These are phyloP conservation scores for Pheosia tremula DNA, from an alignment of 2,888 invertebrate species.

Conservation along the genomic window DNA sequence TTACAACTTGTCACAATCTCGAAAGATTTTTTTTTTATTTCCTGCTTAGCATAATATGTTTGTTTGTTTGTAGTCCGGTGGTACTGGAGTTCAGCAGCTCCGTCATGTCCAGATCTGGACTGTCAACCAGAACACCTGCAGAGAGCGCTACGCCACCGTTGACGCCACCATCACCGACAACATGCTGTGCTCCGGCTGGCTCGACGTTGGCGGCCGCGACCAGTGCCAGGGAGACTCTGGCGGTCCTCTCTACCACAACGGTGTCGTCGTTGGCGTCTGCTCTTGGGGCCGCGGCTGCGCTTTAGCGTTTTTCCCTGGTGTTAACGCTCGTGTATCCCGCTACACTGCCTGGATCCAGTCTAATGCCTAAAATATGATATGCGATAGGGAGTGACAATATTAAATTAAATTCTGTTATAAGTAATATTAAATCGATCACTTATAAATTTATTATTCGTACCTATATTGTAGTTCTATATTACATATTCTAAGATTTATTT, in stretches of 20 bases:
- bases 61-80: conserved; percentile 29
- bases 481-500: no score
- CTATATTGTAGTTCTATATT: no score
- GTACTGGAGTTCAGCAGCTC: conserved; percentile 42
- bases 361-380: conserved; percentile 27
- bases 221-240: conserved; percentile 54
- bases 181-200: conserved; percentile 56
- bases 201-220: conserved; percentile 50
- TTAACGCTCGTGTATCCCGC: conserved; percentile 49
- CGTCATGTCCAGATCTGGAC: conserved; percentile 49
- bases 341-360: conserved; percentile 40
- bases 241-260: conserved; percentile 49
- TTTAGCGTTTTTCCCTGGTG: conserved; percentile 40
- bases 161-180: conserved; percentile 38
- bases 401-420: no score
- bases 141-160: conserved; percentile 34
- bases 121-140: conserved; percentile 48
- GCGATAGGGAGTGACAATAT: conserved; percentile 1
- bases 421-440: no score
- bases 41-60: no score
- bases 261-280: conserved; percentile 47
- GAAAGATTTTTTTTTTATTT: background rate
- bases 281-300: conserved; percentile 49
- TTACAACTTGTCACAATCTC: background rate
- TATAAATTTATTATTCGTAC: no score